A percentile compares a stretch with the other conserved stretches of the same genome.
These are phyloP conservation scores for Lycophotia porphyrea DNA, from an alignment of 2,888 invertebrate genomes.

Conservation along the genomic window DNA sequence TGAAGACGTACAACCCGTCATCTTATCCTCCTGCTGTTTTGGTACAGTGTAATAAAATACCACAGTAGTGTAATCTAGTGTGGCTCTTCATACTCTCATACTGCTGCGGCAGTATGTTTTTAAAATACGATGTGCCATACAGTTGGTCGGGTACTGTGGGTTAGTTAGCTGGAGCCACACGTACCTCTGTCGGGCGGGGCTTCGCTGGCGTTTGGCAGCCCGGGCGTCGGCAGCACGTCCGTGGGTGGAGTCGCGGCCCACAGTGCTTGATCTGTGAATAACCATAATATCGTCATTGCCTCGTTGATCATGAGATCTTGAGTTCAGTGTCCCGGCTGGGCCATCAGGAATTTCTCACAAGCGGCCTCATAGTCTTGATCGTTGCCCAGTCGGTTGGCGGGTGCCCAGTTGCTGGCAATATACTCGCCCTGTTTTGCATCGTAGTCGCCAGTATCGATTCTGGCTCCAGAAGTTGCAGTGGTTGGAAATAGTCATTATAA, in stretches of 20 bases:
- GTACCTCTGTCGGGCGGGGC: slow-evolving; percentile 28
- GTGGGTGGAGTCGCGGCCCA: slow-evolving; percentile 62
- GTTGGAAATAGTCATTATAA: background rate
- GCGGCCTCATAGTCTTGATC: background rate
- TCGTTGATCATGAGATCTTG: background rate
- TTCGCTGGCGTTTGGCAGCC: slow-evolving; percentile 41
- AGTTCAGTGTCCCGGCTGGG: background rate
- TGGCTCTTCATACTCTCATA: background rate
- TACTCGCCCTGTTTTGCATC: background rate
- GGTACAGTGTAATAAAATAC: too few species aligned
- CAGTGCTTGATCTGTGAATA: slow-evolving; percentile 52
- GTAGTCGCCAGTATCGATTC: background rate
- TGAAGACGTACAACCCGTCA: background rate
- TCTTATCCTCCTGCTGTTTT: background rate
- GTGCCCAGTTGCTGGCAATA: background rate
- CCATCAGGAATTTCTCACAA: background rate
- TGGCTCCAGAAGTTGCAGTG: background rate
- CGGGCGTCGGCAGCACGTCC: slow-evolving; percentile 62
- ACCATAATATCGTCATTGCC: background rate
- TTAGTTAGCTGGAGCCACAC: background rate
- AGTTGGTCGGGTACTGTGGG: background rate
- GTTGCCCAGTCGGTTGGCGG: too few species aligned
- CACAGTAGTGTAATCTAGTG: background rate
- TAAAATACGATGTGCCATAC: background rate
- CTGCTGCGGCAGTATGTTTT: background rate